Percentiles rank a stretch among this genome's conserved stretches.
Evolutionary conservation across 2,113 vertebrate genomes (phyloP).

Genomic region (Reinhardtius hippoglossoides): DNA sequence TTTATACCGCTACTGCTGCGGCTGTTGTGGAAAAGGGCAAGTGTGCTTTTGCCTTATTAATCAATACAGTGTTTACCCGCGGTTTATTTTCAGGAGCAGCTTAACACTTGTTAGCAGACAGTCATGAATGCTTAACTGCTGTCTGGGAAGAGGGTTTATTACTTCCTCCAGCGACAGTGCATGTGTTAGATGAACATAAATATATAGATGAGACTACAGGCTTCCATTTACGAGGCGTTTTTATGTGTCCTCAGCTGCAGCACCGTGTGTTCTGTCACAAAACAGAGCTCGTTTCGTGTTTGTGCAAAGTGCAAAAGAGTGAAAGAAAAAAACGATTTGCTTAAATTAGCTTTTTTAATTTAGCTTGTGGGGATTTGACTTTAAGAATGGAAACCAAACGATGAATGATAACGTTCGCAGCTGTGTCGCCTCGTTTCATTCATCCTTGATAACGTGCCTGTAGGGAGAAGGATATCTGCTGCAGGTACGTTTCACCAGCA

Average conservation of each 20-base stretch:
- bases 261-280: background rate
- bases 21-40: constrained; percentile 33
- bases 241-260: background rate
- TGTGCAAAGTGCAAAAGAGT: no score
- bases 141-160: constrained; percentile 26
- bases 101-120: constrained; percentile 40
- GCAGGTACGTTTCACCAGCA: no score
- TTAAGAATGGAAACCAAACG: background rate
- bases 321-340: no score
- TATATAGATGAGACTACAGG: constrained; percentile 11
- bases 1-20: constrained; percentile 1
- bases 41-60: constrained; percentile 35
- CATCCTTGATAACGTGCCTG: background rate
- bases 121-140: constrained; percentile 45
- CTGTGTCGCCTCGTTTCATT: no score
- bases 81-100: constrained; percentile 47
- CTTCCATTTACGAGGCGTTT: background rate
- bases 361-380: background rate
- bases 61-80: constrained; percentile 31
- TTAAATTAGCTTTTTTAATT: background rate
- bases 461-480: background rate
- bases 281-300: background rate
- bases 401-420: no score
- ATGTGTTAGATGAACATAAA: constrained; percentile 22
- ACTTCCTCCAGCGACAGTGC: constrained; percentile 10